These are phyloP conservation scores for Busseola fusca DNA, from an alignment of 2,888 invertebrate genomes.

Conservation along the genomic window DNA sequence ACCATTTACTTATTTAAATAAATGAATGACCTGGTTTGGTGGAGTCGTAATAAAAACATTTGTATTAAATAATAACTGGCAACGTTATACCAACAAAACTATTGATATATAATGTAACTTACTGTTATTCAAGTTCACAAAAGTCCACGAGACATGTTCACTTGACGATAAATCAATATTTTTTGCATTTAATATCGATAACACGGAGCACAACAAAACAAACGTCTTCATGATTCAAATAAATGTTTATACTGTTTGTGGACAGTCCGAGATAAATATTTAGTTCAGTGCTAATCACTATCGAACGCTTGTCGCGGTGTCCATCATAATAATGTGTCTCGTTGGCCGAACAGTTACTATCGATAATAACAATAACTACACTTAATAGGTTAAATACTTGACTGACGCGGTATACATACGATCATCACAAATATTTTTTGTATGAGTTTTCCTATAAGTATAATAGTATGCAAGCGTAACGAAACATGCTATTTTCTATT, in stretches of 20 bases:
- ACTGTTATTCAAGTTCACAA: conserved; percentile 81
- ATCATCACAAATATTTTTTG: conserved; percentile 34
- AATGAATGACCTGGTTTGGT: conserved; percentile 16
- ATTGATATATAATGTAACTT: conserved; percentile 66
- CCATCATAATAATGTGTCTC: conserved; percentile 49
- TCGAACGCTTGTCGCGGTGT: conserved; percentile 23
- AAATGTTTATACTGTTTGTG: conserved; percentile 49
- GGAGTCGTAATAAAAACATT: conserved; percentile 14
- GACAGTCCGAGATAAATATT: conserved; percentile 37
- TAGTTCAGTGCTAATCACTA: conserved; percentile 48
- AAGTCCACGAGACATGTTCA: conserved; percentile 71
- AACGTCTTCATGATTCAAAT: conserved; percentile 58
- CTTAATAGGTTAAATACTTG: conserved; percentile 7
- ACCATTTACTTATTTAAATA: conserved; percentile 22
- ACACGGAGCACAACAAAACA: conserved; percentile 45
- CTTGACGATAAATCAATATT: conserved; percentile 58
- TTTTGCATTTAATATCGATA: conserved; percentile 51
- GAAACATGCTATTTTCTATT: conserved; percentile 49
- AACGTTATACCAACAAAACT: conserved; percentile 11
- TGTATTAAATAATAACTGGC: conserved; percentile 3
- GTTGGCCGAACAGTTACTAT: conserved; percentile 23
- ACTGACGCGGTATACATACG: conserved; percentile 2
- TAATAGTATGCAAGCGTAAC: conserved; percentile 29
- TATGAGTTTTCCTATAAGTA: conserved; percentile 21
- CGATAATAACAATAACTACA: conserved; percentile 55